phyloP scores from a whole-genome alignment of 2,797 vertebrate genomes.

The Neostethus bicornis region DNA sequence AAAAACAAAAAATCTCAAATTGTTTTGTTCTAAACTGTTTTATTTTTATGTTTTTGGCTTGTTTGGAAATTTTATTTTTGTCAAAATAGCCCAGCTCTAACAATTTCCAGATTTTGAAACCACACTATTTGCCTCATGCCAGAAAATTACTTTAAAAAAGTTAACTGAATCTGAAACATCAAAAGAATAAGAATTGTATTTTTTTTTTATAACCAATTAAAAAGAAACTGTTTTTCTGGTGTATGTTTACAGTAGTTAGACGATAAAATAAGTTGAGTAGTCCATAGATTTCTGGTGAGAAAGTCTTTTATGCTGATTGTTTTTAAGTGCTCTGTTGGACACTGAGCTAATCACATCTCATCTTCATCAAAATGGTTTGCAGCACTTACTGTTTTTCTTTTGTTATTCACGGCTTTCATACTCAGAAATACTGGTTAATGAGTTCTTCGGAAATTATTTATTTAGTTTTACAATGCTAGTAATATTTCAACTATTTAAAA shows the following conservation, averaged over 20 bases:
- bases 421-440: background rate
- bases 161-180: background rate
- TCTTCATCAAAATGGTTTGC: background rate
- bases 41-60: background rate
- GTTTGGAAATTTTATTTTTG: background rate
- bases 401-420: background rate
- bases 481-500: too few species aligned
- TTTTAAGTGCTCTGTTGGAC: background rate
- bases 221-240: too few species aligned
- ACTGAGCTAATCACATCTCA: background rate
- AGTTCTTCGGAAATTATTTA: background rate
- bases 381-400: background rate
- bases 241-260: too few species aligned
- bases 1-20: background rate
- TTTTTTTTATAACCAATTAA: too few species aligned
- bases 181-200: too few species aligned
- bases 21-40: background rate
- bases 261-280: background rate
- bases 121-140: background rate
- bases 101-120: background rate
- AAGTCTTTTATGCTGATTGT: background rate
- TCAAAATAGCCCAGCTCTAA: background rate
- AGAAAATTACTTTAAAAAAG: background rate
- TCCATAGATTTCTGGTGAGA: background rate
- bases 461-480: too few species aligned